Evolutionary conservation across 2,113 vertebrate species (phyloP), one percentile per base, ranked within the genome.

Genomic region (Rhinolophus sinicus): DNA sequence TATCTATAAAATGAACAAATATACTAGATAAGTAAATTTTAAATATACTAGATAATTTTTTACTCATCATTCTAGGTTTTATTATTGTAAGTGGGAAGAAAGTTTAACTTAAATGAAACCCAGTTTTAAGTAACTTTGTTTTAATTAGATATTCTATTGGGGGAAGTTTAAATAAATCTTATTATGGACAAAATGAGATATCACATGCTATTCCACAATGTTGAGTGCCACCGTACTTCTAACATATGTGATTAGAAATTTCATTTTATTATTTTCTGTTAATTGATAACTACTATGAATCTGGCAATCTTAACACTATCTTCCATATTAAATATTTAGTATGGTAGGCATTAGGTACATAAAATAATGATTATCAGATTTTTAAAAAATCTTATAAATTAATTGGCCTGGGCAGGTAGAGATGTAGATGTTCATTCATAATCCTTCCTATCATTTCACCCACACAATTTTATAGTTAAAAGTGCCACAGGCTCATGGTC

Each of bases 311-410:
- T 75, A 93, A 62, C 14, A 14, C 2, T 80, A 21, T 80, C 0
- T 80, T 90, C 35, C 4, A 50, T 70, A 44, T 26, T 64, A 88
- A 81, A 47, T 22, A 70, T 54, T 86, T 33, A 52, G 2, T 65
- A 14, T 93, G 22, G 69, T 9, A 67, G 33, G 4, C 22, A 75
- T 91, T 81, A 72, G 54, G 5, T 85, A 18, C 4, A 75, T 80
- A 82, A 91, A 85, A 65, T 30, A 92, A 35, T 86, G 56, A 93
- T 28, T 77, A 77, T 64, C n/a, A 69, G 1, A 14, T 85, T 50
- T 95, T 70, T 72, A 89, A 78, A 78, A 40, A 50, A 2, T 87
- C 40, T 95, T 69, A 62, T 18, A 90, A 94, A 38, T 90, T 82
- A 75, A 83, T 89, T 94, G 28, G 0, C 60, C 16, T 70, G 24